Evolutionary conservation across 92 coral and sea anemone genomes (phyloP), one percentile per base, ranked within the genome.

Genomic region (Muricea muricata): DNA sequence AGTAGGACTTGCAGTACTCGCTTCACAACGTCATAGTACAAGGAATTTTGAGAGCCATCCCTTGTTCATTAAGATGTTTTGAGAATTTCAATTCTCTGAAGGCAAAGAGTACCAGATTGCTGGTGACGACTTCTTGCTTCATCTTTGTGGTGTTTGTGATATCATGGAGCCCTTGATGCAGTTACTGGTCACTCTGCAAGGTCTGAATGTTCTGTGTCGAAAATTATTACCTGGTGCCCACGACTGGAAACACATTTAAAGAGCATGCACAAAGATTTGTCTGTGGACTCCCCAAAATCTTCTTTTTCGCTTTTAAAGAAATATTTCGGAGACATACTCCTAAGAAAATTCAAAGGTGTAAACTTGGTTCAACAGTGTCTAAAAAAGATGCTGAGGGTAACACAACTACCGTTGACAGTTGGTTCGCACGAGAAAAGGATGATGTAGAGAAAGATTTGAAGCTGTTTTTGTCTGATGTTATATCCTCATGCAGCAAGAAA

Each of bases 1-100:
- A 70, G 76, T 17, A 41, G 76, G 0, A 15, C 76, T 4, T 70
- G 76, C 52, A 70, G 80, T 63, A 74, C 80, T 37, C 15, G 80
- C 5, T 74, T 74, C 40, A 37, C 80, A 1, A 28, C 80, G 3
- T 74, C 80, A 33, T 63, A 74, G 63, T 72, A 41, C 50, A n/a
- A 15, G 9, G 79, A 73, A 73, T 73, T 73, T 45, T 30, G 34
- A 21, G 2, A 33, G 52, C n/a, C 20, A 42, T n/a, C 79, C 79
- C 4, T 24, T 73, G 56, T 42, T 35, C 34, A 45, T 73, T 23
- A 46, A 73, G 11, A 73, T 61, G 34, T 73, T 73, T 24, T 17
- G 79, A 73, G 58, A 17, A 73, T 33, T 33, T 52, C 15, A 73
- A 17, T 73, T 25, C 24, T 25, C 14, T 35, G 47, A 68, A 39